Evolutionary conservation across 2,113 vertebrate species (phyloP), one percentile per base, ranked within the genome.

Genomic region (Mystacornis crossleyi): DNA sequence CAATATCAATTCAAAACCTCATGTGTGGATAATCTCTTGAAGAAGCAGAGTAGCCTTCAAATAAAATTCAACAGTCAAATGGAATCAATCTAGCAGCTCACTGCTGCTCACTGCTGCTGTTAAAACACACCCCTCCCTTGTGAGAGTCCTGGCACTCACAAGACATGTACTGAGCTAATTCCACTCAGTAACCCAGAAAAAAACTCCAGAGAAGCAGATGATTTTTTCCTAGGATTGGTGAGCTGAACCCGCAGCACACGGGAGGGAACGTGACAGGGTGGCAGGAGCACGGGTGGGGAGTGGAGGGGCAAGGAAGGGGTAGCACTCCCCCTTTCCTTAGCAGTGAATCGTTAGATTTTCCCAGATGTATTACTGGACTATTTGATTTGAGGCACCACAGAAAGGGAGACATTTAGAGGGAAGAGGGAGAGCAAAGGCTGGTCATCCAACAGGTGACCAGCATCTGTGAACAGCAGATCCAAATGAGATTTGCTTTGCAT

Each of bases 221-320:
- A 5, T 20, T 75, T 66, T 74, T 82, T 64, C 5, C 53, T 51
- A 19, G 24, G 8, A 6, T 21, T 18, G 9, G 24, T 48, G 48
- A 89, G 45, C 50, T 73, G 60, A 61, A 51, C 21, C 20, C 0
- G 0, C 53, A 67, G n/a, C 45, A n/a, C 19, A 36, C 1, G 6
- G 16, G 21, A 70, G 38, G 8, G 31, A 21, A 38, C 16, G 7
- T 4, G n/a, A 25, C 26, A 43, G 31, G 40, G 38, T 23, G 66
- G n/a, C n/a, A 55, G 75, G 73, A 79, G 24, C 12, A 75, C 2
- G 2, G 18, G 2, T 0, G 0, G 10, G 31, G 24, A 47, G n/a
- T 8, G 17, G 20, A 79, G 43, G 34, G 65, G 10, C n/a, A 42
- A 60, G 62, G 65, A 70, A 60, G 40, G 48, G 67, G 26, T 2